Conservation (phyloP, 1,140 invertebrate species). For the Pteromalus puparum region DNA sequence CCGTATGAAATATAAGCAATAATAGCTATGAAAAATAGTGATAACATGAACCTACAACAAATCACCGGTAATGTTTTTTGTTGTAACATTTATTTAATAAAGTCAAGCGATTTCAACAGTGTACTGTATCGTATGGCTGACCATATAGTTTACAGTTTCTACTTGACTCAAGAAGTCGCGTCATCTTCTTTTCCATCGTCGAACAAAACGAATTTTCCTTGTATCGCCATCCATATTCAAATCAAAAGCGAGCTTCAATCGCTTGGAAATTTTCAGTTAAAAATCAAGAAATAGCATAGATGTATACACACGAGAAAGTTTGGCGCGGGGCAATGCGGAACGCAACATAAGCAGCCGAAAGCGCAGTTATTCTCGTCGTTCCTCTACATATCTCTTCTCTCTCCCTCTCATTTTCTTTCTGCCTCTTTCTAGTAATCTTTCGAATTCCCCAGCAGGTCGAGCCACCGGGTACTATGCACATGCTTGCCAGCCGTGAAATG, state of each 20-base stretch:
- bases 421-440: neutral
- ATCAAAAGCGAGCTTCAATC: neutral
- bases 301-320: neutral
- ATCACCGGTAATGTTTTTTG: too few species aligned
- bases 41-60: too few species aligned
- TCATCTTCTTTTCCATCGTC: too few species aligned
- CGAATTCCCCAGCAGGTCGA: constrained; percentile 31
- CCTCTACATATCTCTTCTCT: neutral
- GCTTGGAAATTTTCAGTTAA: neutral
- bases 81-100: too few species aligned
- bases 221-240: too few species aligned
- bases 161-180: too few species aligned
- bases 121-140: too few species aligned
- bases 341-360: constrained; percentile 17
- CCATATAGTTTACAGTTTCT: too few species aligned
- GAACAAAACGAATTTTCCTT: too few species aligned
- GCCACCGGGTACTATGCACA: neutral
- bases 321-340: neutral
- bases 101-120: too few species aligned
- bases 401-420: neutral
- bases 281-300: neutral
- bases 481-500: neutral
- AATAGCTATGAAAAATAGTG: too few species aligned
- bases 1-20: too few species aligned
- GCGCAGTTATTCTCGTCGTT: constrained; percentile 53